A percentile compares a stretch with the other conserved stretches of the same genome.
phyloP scores from a whole-genome alignment of 2,888 invertebrate genomes.

The Xestia c-nigrum region DNA sequence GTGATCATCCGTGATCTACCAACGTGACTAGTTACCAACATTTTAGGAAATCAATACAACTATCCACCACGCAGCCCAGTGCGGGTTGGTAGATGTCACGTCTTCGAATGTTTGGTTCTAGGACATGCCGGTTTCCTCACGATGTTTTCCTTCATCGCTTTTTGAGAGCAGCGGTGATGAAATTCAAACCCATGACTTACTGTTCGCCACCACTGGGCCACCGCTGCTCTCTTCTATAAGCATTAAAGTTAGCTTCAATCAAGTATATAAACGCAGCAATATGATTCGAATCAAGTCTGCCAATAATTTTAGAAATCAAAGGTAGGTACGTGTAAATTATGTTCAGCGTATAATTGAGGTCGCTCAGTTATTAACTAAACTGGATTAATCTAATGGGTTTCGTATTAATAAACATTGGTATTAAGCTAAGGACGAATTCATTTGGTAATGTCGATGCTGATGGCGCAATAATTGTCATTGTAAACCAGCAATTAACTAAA shows the following conservation, averaged over 20 bases:
- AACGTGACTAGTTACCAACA: too few relatives aligned
- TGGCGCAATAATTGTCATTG: conserved; percentile 28
- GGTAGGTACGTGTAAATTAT: conserved; percentile 62
- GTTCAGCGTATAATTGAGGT: conserved; percentile 58
- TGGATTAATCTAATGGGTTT: conserved; percentile 57
- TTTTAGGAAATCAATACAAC: not conserved
- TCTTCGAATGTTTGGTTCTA: too few relatives aligned
- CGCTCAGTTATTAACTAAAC: conserved; percentile 58
- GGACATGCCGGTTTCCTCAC: too few relatives aligned
- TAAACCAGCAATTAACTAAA: conserved; percentile 28
- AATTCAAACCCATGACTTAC: too few relatives aligned
- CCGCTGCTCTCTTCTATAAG: not conserved
- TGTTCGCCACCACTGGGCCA: too few relatives aligned
- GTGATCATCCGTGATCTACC: not conserved
- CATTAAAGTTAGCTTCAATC: not conserved
- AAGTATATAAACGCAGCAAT: conserved; percentile 10
- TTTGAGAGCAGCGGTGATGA: too few relatives aligned
- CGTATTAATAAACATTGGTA: conserved; percentile 48
- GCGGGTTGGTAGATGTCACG: too few relatives aligned
- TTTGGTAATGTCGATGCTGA: conserved; percentile 13
- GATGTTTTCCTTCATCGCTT: too few relatives aligned
- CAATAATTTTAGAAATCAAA: conserved; percentile 58
- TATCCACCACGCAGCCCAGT: not conserved
- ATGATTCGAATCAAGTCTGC: conserved; percentile 12
- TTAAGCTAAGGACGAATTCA: conserved; percentile 52